phyloP scores from a whole-genome alignment of 1,140 invertebrate species.

The Cydia fagiglandana region DNA sequence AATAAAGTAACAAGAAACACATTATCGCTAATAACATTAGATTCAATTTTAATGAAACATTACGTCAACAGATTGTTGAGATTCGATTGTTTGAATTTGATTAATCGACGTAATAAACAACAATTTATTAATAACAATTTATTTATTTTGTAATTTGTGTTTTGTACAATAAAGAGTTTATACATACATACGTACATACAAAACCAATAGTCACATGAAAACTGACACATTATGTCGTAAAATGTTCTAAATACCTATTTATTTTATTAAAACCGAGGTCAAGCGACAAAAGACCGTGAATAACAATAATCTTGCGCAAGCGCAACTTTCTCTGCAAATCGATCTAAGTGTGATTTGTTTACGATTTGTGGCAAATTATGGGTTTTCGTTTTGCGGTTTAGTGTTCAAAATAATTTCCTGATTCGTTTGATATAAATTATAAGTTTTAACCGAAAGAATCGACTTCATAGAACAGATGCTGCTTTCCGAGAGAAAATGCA shows the following conservation, averaged over 20 bases:
- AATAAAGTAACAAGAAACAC: too few species aligned
- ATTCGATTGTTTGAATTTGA: too few species aligned
- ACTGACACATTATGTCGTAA: not conserved
- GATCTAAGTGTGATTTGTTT: not conserved
- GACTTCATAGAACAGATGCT: too few species aligned
- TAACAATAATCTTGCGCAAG: not conserved
- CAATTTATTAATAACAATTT: too few species aligned
- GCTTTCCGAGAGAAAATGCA: too few species aligned
- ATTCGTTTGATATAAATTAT: not conserved
- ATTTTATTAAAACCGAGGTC: not conserved
- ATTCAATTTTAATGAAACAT: not conserved
- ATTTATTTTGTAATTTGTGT: too few species aligned
- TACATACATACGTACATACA: too few species aligned
- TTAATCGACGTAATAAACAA: not conserved
- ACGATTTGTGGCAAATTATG: not conserved
- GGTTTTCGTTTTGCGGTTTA: conserved; percentile 1
- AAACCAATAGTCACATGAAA: not conserved
- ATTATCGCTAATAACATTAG: too few species aligned
- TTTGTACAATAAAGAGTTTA: too few species aligned
- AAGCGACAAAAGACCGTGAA: not conserved
- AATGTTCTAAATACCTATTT: not conserved
- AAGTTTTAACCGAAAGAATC: not conserved
- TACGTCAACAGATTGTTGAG: not conserved
- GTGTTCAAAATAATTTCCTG: not conserved
- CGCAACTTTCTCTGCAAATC: conserved; percentile 1